Base-by-base conservation (phyloP, 2,113 vertebrate genomes). In the Porphyrio hochstetteri region DNA sequence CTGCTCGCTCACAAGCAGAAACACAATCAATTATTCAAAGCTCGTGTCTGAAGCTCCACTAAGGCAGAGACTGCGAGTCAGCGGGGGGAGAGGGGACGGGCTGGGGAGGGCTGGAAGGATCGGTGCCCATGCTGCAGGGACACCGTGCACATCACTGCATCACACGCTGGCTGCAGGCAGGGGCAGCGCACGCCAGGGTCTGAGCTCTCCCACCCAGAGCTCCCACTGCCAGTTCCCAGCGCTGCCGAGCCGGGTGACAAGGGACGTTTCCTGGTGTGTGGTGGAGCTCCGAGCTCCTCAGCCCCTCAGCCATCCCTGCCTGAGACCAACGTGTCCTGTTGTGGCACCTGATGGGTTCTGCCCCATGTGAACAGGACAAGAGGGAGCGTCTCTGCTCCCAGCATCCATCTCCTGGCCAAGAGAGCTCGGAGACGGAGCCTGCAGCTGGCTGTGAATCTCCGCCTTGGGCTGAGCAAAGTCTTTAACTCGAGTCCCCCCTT, bases 1-100 rank as follows among this genome's bases (percentile, higher is more conserved):
- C 52, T 40, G 82, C 89, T 94, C 24, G 2, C 92, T 65, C 9
- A 36, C 90, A 77, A 77, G 53, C 63, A 65, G 68, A 29, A 84
- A 29, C 71, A 9, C 53, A 1, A 92, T 96, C 72, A 91, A 94
- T 96, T 89, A 96, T 95, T 95, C 27, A 94, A 36, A 59, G 4
- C 29, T 83, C 20, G 12, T 3, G 11, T 35, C 28, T 42, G 80
- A 38, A 36, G 76, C 68, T 57, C 57, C 38, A 4, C 68, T 69
- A 2, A 70, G 1, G 95, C 4, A 60, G 69, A n/a, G 78, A 2
- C 57, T 13, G 65, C 3, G 10, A 24, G 19, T 4, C 36, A 46
- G 85, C 50, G 31, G 44, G 1, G 27, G 67, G 25, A 91, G 71
- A 10, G 16, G 33, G 64, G 70, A 6, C 1, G 74, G 72, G 48